phyloP scores from a whole-genome alignment of 2,888 invertebrate species.

The Agrochola macilenta region DNA sequence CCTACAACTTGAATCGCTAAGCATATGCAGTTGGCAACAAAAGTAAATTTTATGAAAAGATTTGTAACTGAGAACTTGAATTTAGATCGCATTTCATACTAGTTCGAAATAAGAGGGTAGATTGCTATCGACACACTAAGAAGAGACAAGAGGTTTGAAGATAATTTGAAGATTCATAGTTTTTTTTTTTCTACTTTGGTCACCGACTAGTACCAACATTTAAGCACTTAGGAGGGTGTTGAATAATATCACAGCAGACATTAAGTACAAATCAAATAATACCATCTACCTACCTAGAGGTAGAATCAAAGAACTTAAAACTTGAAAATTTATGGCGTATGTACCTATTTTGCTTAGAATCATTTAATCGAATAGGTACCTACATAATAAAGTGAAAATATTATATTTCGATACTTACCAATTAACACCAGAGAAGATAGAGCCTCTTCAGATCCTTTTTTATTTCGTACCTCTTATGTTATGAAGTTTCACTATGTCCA shows the following conservation, averaged over 20 bases:
- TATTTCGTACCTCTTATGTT: neutral
- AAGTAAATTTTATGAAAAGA: neutral
- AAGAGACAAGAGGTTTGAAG: neutral
- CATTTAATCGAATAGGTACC: neutral
- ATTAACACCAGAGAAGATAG: neutral
- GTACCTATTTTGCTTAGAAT: neutral
- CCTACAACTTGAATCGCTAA: neutral
- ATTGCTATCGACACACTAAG: too few species aligned
- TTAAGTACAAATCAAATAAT: neutral
- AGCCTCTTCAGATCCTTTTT: neutral
- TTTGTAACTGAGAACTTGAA: neutral
- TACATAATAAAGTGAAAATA: neutral
- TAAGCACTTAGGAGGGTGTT: neutral
- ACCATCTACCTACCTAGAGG: neutral
- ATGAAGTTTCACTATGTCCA: neutral
- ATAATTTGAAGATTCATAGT: neutral
- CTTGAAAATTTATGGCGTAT: neutral
- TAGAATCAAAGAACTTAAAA: neutral
- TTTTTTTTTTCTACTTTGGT: neutral
- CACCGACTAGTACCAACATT: neutral
- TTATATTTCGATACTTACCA: slow-evolving; percentile 25
- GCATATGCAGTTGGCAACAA: neutral
- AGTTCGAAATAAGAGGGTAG: neutral
- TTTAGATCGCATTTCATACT: neutral
- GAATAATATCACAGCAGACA: neutral